Base-by-base conservation (phyloP, 1,140 invertebrate genomes). In the Vanessa atalanta region DNA sequence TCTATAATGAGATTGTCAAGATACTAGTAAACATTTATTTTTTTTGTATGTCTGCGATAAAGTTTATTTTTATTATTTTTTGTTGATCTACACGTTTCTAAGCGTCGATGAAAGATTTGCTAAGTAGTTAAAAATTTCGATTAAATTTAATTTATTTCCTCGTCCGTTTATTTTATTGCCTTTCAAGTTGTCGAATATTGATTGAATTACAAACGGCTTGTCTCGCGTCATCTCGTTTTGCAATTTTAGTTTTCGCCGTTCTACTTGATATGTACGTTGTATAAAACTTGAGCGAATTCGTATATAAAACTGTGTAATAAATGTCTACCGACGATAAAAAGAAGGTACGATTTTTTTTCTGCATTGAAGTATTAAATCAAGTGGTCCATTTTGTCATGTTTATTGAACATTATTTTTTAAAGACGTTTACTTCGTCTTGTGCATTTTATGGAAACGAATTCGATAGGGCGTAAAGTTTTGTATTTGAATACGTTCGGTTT, bases 1-100 rank as follows among this genome's bases (percentile, higher is more conserved):
- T 70, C 70, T 77, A 75, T 81, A 84, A 84, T 85, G 82, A 83
- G 83, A 81, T 80, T 79, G 78, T 79, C 70, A 55, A 79, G 76
- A 81, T 78, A 83, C 48, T 65, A 61, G 37, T 75, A 70, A 74
- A 50, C 37, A 65, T 57, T n/a, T 53, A 0, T 14, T 53, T 37
- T 43, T 14, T 66, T 65, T 65, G 43, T 31, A 50, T 61, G 47
- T 9, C 55, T 13, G n/a, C 60, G 37, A 61, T 76, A 72, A 76
- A 72, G 14, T 61, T 75, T 50, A 70, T 48, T 73, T 75, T 75
- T 72, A 70, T 70, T 63, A 63, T 72, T 77, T 77, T 75, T 73
- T 69, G 75, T 55, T 50, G 47, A 63, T 20, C 66, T 55, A 47
- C 47, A 64, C 70, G 69, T 77, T 75, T 73, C 73, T 77, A 66